Evolutionary conservation across 2,888 invertebrate species (phyloP).

Genomic region (Dexiosoma caninum): DNA sequence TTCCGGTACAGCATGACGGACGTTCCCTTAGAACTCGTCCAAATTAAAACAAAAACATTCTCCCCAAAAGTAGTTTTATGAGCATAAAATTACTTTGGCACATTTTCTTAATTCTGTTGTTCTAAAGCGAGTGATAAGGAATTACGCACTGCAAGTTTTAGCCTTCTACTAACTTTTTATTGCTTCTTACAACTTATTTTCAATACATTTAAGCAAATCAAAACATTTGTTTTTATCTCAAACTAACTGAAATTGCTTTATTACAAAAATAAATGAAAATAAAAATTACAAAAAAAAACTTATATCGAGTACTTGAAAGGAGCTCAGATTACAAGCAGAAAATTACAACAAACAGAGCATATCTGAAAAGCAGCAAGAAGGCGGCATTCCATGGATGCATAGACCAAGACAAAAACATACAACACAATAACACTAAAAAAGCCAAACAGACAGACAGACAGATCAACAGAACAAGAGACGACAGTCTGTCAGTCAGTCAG

Average conservation of each 20-base stretch:
- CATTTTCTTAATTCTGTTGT: no score
- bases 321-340: slow-evolving; percentile 64
- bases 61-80: no score
- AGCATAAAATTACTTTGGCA: no score
- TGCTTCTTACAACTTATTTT: no score
- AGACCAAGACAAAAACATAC: slow-evolving; percentile 10
- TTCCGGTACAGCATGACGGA: no score
- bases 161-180: no score
- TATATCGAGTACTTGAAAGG: slow-evolving; percentile 62
- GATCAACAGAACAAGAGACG: not conserved
- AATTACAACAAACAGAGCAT: slow-evolving; percentile 59
- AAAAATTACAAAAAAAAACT: slow-evolving; percentile 12
- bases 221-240: slow-evolving; percentile 10
- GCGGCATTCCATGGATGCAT: slow-evolving; percentile 40
- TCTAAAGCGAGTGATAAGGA: no score
- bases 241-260: slow-evolving; percentile 3
- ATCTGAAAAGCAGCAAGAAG: slow-evolving; percentile 22
- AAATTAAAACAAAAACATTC: no score
- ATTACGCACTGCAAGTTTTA: no score
- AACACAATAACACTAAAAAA: not conserved
- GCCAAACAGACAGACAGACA: not conserved
- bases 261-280: slow-evolving; percentile 16
- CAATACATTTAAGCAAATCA: not conserved
- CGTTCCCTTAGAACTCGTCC: no score
- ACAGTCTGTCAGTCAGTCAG: not conserved